Percentiles rank a stretch among this genome's conserved stretches.
These are phyloP conservation scores for Harpagoxenus sublaevis DNA, from an alignment of 2,888 invertebrate species.

Conservation along the genomic window DNA sequence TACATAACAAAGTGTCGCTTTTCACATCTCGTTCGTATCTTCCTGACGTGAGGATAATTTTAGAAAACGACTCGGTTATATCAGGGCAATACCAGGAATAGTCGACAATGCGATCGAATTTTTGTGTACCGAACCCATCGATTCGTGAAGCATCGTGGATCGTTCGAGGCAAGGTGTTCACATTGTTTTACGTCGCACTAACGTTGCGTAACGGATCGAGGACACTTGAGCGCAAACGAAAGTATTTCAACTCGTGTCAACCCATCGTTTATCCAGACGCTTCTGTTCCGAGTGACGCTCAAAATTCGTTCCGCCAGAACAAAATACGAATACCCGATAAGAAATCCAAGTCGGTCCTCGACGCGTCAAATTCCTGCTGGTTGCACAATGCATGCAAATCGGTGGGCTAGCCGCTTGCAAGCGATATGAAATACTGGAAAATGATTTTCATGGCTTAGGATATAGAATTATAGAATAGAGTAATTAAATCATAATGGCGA, in stretches of 20 bases:
- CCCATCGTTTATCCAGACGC: conserved; percentile 10
- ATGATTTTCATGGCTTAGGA: not conserved
- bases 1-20: not conserved
- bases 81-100: not conserved
- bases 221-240: not conserved
- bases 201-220: not conserved
- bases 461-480: not conserved
- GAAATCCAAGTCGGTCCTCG: not conserved
- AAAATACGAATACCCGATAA: not conserved
- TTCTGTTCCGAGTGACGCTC: not conserved
- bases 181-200: conserved; percentile 2
- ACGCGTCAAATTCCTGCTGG: not conserved
- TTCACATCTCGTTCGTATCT: not conserved
- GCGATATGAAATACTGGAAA: conserved; percentile 2
- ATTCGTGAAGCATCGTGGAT: not conserved
- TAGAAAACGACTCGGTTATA: not conserved
- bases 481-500: too few relatives aligned
- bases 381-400: not conserved
- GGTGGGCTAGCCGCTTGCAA: not conserved
- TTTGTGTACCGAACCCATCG: not conserved
- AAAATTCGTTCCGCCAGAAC: not conserved
- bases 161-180: not conserved
- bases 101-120: not conserved
- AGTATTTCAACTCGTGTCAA: conserved; percentile 11
- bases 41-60: not conserved